Conservation (phyloP, 2,113 vertebrate species). For the Chamaea fasciata region DNA sequence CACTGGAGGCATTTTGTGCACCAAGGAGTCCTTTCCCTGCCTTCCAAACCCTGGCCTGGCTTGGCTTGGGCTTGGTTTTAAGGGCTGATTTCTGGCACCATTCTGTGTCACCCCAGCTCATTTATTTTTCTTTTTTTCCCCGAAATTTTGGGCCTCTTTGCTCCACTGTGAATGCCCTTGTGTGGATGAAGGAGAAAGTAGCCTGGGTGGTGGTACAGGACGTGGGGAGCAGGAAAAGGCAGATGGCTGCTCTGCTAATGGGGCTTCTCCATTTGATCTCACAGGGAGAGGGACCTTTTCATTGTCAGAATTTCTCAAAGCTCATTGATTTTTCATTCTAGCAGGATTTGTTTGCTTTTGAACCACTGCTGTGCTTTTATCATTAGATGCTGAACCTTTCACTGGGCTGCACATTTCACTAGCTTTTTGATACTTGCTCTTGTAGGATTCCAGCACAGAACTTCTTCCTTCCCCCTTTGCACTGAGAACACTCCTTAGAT, state of each 20-base stretch:
- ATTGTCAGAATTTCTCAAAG: constrained; percentile 52
- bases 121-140: not conserved
- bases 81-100: not conserved
- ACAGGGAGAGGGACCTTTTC: constrained; percentile 41
- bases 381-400: constrained; percentile 48
- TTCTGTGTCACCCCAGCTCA: not conserved
- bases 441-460: constrained; percentile 35
- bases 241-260: constrained; percentile 61
- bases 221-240: constrained; percentile 9
- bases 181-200: not conserved
- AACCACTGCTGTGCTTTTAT: constrained; percentile 54
- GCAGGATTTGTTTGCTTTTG: constrained; percentile 60
- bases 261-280: constrained; percentile 51
- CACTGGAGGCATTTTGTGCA: not conserved
- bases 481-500: not conserved
- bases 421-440: not conserved
- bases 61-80: not conserved
- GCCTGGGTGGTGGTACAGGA: not conserved
- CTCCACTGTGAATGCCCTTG: not conserved
- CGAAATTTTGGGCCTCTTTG: not conserved
- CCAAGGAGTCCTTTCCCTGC: not conserved
- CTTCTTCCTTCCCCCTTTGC: not conserved
- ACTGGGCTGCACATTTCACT: constrained; percentile 47
- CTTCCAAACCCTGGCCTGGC: not conserved
- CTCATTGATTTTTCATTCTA: constrained; percentile 68